Percentiles rank a stretch among this genome's conserved stretches.
phyloP scores from a whole-genome alignment of 2,888 invertebrate species.

The Mystacides longicornis region DNA sequence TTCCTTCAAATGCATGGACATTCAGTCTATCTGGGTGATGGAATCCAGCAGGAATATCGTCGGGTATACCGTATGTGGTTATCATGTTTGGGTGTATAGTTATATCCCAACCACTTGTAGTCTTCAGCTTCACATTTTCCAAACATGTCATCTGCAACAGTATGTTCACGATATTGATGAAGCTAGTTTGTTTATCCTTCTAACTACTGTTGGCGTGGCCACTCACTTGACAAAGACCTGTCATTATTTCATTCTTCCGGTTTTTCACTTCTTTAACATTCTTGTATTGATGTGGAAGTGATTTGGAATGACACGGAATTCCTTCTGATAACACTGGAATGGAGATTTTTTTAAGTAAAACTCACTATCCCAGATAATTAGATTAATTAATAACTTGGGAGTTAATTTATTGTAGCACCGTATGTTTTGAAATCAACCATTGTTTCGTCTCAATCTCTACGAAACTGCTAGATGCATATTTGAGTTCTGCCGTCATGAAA shows the following conservation, averaged over 20 bases:
- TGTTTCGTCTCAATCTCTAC: too few species aligned
- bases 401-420: too few species aligned
- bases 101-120: background rate
- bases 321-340: constrained; percentile 32
- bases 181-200: background rate
- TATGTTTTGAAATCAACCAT: too few species aligned
- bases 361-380: background rate
- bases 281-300: constrained; percentile 15
- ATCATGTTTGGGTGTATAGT: background rate
- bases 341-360: background rate
- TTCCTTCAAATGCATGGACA: background rate
- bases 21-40: background rate
- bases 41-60: background rate
- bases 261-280: constrained; percentile 2
- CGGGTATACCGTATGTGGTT: background rate
- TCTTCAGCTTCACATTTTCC: background rate
- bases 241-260: constrained; percentile 33
- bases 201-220: background rate
- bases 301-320: constrained; percentile 33
- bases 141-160: background rate
- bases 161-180: background rate
- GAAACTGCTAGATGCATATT: too few species aligned
- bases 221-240: constrained; percentile 35
- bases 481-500: too few species aligned
- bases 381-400: too few species aligned